phyloP scores from a whole-genome alignment of 2,888 invertebrate genomes.

The Mimachlamys varia region DNA sequence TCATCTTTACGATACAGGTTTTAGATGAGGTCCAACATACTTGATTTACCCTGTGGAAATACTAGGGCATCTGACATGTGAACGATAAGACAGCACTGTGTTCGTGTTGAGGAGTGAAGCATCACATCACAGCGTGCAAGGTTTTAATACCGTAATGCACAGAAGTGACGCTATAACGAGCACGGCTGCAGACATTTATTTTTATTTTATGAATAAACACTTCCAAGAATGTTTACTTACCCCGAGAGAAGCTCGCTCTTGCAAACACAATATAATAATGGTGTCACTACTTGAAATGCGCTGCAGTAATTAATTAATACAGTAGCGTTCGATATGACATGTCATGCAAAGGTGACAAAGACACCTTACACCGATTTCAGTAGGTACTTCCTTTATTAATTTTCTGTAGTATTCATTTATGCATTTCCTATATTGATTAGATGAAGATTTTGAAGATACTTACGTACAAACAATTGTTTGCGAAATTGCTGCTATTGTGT shows the following conservation, averaged over 20 bases:
- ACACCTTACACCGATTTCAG: neutral
- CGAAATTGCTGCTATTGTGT: too few species aligned
- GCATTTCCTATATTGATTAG: neutral
- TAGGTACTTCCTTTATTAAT: neutral
- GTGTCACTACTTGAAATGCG: neutral
- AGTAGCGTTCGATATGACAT: neutral
- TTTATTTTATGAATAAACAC: conserved; percentile 33
- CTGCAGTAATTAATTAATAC: conserved; percentile 23
- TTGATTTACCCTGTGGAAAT: conserved; percentile 33
- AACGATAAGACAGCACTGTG: neutral
- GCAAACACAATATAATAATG: neutral
- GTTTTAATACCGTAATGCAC: conserved; percentile 13
- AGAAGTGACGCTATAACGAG: conserved; percentile 1
- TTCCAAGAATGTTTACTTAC: conserved; percentile 34
- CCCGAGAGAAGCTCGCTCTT: neutral
- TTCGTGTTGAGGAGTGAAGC: neutral
- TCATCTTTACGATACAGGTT: conserved; percentile 1
- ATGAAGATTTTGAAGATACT: neutral
- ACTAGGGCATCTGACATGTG: conserved; percentile 17
- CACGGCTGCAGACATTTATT: conserved; percentile 6
- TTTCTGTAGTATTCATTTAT: neutral
- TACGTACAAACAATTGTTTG: too few species aligned
- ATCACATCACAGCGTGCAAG: conserved; percentile 32
- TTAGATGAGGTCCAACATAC: conserved; percentile 26
- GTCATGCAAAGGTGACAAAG: neutral